Evolutionary conservation across 2,113 vertebrate species (phyloP).

Genomic region (Limnothrissa miodon): DNA sequence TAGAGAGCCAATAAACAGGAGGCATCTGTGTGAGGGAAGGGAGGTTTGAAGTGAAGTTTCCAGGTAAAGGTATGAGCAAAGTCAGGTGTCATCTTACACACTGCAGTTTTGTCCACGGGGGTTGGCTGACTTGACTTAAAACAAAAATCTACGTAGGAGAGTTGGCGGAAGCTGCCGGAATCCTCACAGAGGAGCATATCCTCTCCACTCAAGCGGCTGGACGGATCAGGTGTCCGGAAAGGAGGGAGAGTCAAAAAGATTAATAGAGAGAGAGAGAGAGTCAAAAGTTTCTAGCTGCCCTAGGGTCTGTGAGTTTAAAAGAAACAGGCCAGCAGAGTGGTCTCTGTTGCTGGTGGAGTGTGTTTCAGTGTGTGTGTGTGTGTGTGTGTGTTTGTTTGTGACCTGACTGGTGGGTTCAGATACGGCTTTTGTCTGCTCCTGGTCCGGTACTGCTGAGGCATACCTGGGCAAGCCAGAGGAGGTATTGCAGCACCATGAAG

Average conservation of each 20-base stretch:
- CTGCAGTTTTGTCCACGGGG: constrained; percentile 50
- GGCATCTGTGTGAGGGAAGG: constrained; percentile 6
- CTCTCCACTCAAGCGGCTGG: neutral
- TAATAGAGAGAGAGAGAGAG: neutral
- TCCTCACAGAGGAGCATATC: neutral
- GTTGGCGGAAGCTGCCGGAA: neutral
- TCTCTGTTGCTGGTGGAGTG: neutral
- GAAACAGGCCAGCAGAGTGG: neutral
- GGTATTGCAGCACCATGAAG: neutral
- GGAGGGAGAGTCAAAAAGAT: neutral
- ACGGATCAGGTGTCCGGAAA: neutral
- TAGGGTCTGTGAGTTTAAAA: neutral
- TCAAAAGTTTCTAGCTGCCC: neutral
- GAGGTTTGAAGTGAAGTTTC: neutral
- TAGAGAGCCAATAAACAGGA: neutral
- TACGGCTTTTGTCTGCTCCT: neutral
- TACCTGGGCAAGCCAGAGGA: neutral
- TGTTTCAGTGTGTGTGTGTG: neutral
- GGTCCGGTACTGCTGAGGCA: neutral
- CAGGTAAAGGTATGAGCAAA: constrained; percentile 35
- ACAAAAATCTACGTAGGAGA: constrained; percentile 33
- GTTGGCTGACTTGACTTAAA: constrained; percentile 38
- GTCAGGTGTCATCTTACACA: constrained; percentile 55
- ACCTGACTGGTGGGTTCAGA: neutral
- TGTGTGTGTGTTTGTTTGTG: neutral